A percentile compares a stretch with the other conserved stretches of the same genome.
Conservation (phyloP, 1,140 invertebrate genomes). For the Pseudachorutes palmiensis region DNA sequence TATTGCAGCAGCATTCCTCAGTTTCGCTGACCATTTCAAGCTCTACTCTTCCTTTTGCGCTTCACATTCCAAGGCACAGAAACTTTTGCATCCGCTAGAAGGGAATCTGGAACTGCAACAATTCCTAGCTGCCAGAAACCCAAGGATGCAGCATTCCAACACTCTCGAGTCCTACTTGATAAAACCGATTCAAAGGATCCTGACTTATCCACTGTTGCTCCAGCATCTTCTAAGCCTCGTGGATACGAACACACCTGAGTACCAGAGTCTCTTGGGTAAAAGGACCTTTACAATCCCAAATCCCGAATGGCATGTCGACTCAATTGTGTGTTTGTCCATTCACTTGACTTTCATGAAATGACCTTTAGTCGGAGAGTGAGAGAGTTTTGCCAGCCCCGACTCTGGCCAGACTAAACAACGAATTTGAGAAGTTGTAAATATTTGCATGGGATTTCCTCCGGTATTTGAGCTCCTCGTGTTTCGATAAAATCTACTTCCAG, state of each 20-base stretch:
- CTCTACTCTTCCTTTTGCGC: conserved; percentile 98
- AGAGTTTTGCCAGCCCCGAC: background rate
- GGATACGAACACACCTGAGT: conserved; percentile 82
- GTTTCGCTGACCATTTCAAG: conserved; percentile 98
- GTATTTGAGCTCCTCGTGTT: background rate
- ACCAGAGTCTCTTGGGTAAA: conserved; percentile 67
- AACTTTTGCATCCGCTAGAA: conserved; percentile 95
- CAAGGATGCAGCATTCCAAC: conserved; percentile 89
- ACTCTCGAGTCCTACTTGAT: conserved; percentile 97
- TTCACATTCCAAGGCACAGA: conserved; percentile 96
- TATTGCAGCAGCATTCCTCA: conserved; percentile 91
- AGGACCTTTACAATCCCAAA: background rate
- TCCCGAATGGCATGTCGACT: background rate
- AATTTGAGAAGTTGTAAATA: background rate
- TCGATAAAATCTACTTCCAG: background rate
- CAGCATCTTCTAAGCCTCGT: conserved; percentile 91
- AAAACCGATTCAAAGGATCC: conserved; percentile 95
- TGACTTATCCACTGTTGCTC: conserved; percentile 92
- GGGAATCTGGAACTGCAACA: conserved; percentile 92
- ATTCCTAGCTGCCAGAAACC: conserved; percentile 86
- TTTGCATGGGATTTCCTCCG: background rate
- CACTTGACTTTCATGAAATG: too few species aligned
- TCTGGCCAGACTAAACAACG: background rate
- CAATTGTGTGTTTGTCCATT: background rate
- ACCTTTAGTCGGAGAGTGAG: too few species aligned